These are phyloP conservation scores for Emys orbicularis DNA, from an alignment of 2,797 vertebrate genomes.

Conservation along the genomic window DNA sequence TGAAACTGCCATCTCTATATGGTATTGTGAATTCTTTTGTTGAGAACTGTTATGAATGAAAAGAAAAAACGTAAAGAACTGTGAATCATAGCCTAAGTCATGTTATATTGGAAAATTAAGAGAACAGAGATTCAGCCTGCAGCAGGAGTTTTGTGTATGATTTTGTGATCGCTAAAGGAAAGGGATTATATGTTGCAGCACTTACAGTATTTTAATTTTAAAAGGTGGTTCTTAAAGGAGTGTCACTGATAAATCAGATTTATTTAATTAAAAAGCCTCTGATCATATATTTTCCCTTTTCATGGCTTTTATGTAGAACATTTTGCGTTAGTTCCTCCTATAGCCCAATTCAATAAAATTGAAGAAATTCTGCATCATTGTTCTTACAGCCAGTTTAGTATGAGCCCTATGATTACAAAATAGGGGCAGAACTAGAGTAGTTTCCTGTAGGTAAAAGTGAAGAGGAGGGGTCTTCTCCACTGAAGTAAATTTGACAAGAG, in stretches of 20 bases:
- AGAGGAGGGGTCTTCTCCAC: neutral
- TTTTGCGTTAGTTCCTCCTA: neutral
- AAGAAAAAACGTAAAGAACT: neutral
- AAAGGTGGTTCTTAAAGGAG: neutral
- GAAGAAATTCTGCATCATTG: neutral
- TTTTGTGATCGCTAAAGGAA: neutral
- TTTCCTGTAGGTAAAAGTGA: neutral
- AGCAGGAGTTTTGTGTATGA: neutral
- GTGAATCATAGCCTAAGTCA: neutral
- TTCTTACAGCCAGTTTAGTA: neutral
- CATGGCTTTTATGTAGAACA: neutral
- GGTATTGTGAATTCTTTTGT: neutral
- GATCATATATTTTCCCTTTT: neutral
- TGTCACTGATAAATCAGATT: neutral
- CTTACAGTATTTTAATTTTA: neutral
- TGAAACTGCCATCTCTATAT: neutral
- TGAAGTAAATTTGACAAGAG: neutral
- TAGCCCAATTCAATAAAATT: neutral
- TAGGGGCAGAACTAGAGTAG: neutral
- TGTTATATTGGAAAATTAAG: neutral
- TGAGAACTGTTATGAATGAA: neutral
- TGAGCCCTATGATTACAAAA: neutral
- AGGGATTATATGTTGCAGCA: neutral
- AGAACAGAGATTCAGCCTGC: neutral
- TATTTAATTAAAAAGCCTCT: neutral